These are phyloP conservation scores for Psococerastis gibbosa DNA, from an alignment of 2,888 invertebrate species.

Conservation along the genomic window DNA sequence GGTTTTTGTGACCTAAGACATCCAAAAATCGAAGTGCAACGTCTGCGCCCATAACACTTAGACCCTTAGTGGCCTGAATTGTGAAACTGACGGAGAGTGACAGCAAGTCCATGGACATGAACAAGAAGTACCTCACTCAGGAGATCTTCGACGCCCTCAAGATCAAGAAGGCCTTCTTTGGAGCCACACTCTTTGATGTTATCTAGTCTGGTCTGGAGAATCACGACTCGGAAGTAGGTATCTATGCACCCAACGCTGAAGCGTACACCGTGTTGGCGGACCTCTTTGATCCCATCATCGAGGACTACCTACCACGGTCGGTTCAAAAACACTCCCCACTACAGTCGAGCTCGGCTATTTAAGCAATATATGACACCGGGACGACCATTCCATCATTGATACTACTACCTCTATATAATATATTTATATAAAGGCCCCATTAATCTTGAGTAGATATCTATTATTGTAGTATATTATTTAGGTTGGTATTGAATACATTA, in stretches of 20 bases:
- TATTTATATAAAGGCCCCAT: neutral
- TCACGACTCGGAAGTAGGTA: conserved; percentile 88
- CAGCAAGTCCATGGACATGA: conserved; percentile 85
- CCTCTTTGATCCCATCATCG: conserved; percentile 93
- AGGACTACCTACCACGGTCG: conserved; percentile 95
- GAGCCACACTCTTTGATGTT: conserved; percentile 80
- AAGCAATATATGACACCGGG: too few species aligned
- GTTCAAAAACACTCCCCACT: conserved; percentile 84
- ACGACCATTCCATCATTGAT: too few species aligned
- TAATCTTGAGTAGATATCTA: too few species aligned
- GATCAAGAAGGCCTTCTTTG: conserved; percentile 83
- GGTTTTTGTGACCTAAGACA: neutral
- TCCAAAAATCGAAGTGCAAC: too few species aligned
- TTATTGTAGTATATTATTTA: too few species aligned
- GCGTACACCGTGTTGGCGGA: conserved; percentile 80
- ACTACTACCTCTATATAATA: neutral
- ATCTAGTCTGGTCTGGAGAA: conserved; percentile 95
- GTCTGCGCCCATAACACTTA: too few species aligned
- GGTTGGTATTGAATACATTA: too few species aligned
- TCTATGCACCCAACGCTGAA: conserved; percentile 96
- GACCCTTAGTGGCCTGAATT: conserved; percentile 79
- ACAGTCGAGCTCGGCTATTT: too few species aligned
- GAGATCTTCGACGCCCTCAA: conserved; percentile 82
- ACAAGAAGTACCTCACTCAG: conserved; percentile 88
- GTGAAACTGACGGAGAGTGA: conserved; percentile 72